Evolutionary conservation across 2,797 vertebrate genomes (phyloP).

Genomic region (Oreonectes daqikongensis): DNA sequence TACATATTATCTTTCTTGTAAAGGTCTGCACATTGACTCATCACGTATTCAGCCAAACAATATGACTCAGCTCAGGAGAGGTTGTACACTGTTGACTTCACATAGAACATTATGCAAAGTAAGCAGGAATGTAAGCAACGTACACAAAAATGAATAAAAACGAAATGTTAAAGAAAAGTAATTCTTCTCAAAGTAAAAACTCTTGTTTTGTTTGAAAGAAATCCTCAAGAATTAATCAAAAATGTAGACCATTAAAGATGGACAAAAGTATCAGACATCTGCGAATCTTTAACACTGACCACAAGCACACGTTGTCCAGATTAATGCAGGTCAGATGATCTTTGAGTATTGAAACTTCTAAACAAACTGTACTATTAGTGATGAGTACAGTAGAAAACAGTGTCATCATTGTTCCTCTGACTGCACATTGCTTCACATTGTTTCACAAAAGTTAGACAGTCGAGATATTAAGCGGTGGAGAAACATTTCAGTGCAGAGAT

Average conservation of each 20-base stretch:
- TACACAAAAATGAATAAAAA: neutral
- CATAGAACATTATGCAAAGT: neutral
- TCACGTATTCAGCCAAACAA: conserved; percentile 29
- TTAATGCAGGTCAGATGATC: conserved; percentile 3
- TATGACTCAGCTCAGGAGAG: conserved; percentile 21
- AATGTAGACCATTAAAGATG: neutral
- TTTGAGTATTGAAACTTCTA: conserved; percentile 22
- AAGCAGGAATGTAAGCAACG: neutral
- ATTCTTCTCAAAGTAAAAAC: too few species aligned
- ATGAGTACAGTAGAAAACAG: conserved; percentile 32
- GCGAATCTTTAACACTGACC: neutral
- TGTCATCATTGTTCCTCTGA: conserved; percentile 24
- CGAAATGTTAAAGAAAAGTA: too few species aligned
- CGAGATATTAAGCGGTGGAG: conserved; percentile 34
- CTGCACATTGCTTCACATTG: conserved; percentile 19
- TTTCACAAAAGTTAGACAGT: conserved; percentile 41
- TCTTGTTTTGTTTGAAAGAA: neutral
- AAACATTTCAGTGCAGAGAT: conserved; percentile 1
- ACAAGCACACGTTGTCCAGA: neutral
- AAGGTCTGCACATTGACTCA: neutral
- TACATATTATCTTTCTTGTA: conserved; percentile 15
- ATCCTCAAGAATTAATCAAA: neutral
- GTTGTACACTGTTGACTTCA: conserved; percentile 4
- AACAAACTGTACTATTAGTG: conserved; percentile 19
- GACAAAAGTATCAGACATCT: too few species aligned